Evolutionary conservation across 2,113 vertebrate species (phyloP).

Genomic region (Sarotherodon lohbergeri): DNA sequence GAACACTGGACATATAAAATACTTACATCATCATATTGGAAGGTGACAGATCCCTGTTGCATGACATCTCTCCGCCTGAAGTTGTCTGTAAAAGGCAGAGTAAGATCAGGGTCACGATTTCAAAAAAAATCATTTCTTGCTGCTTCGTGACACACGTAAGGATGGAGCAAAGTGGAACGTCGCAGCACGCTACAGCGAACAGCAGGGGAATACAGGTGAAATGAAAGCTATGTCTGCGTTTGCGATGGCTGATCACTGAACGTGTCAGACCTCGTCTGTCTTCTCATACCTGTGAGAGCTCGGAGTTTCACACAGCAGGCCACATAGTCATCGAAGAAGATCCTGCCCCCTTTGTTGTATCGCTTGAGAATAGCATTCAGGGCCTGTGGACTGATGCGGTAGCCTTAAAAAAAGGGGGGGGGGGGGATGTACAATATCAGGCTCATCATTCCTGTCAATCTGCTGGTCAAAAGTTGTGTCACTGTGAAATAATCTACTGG

Average conservation of each 20-base stretch:
- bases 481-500: neutral
- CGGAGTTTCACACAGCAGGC: constrained; percentile 87
- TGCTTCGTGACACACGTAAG: neutral
- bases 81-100: constrained; percentile 67
- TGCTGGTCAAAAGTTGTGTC: neutral
- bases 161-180: neutral
- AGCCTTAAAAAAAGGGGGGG: constrained; percentile 61
- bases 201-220: neutral
- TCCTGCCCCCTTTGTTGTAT: constrained; percentile 81
- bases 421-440: neutral
- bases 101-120: neutral
- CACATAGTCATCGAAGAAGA: constrained; percentile 90
- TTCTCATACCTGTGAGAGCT: constrained; percentile 77
- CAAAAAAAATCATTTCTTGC: neutral
- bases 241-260: neutral
- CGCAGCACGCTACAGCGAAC: neutral
- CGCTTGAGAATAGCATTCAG: constrained; percentile 78
- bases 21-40: constrained; percentile 87
- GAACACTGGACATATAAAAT: neutral
- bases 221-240: neutral
- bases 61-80: constrained; percentile 83
- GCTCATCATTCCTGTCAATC: neutral
- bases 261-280: neutral
- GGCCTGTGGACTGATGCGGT: constrained; percentile 78
- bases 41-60: constrained; percentile 82